Conservation (phyloP, 2,797 vertebrate species). For the Eulemur rubriventer region DNA sequence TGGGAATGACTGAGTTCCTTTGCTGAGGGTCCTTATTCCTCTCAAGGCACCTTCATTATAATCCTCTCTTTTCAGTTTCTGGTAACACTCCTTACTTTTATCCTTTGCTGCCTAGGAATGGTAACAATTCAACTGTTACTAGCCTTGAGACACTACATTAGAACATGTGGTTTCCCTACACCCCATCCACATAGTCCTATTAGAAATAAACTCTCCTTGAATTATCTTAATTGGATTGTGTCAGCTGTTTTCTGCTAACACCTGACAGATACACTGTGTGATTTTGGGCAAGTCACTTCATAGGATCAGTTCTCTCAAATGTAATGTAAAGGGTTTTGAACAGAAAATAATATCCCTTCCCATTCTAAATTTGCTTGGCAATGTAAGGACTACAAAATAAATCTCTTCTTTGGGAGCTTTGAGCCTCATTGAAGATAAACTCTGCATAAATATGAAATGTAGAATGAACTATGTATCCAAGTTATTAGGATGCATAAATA, state of each 20-base stretch:
- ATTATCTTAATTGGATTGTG: background rate
- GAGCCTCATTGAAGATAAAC: background rate
- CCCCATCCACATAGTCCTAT: background rate
- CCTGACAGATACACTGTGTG: background rate
- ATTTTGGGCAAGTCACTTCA: background rate
- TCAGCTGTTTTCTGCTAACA: background rate
- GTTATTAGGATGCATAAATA: background rate
- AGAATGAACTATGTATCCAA: background rate
- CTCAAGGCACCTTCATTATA: background rate
- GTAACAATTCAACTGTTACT: background rate
- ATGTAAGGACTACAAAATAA: background rate
- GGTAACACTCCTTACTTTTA: background rate
- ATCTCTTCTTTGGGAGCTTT: background rate
- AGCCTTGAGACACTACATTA: background rate
- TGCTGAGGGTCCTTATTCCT: background rate
- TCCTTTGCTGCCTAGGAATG: background rate
- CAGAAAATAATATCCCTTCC: background rate
- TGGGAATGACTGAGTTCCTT: background rate
- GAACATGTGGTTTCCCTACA: background rate
- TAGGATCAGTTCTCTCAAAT: background rate
- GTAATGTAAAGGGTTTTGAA: background rate
- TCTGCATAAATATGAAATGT: background rate
- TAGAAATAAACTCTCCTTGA: conserved; percentile 26
- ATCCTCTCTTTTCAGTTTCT: background rate
- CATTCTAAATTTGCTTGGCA: conserved; percentile 10